These are phyloP conservation scores for Oncorhynchus masou DNA, from an alignment of 2,113 vertebrate genomes.

Conservation along the genomic window DNA sequence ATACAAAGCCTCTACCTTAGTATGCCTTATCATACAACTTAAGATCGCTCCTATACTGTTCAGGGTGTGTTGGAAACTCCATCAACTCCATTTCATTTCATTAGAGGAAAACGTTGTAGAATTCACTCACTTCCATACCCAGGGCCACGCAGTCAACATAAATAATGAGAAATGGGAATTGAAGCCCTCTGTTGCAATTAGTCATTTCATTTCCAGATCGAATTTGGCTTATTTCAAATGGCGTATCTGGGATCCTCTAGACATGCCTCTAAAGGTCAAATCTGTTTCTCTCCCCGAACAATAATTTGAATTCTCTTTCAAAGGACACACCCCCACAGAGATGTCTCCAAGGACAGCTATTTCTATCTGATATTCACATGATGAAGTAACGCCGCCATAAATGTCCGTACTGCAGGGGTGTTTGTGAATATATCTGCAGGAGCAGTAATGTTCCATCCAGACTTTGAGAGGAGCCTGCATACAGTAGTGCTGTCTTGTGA, in stretches of 20 bases:
- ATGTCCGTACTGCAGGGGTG: neutral
- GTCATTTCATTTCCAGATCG: conserved; percentile 66
- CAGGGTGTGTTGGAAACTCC: conserved; percentile 6
- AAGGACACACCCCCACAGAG: neutral
- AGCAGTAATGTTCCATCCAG: conserved; percentile 11
- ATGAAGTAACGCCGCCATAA: conserved; percentile 4
- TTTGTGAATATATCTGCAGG: neutral
- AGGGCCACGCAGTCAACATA: conserved; percentile 59
- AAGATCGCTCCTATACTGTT: too few species aligned
- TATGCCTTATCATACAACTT: conserved; percentile 18
- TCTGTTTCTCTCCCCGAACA: conserved; percentile 14
- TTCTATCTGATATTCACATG: conserved; percentile 13
- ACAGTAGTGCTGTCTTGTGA: conserved; percentile 23
- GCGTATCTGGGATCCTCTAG: conserved; percentile 52
- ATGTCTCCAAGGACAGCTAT: neutral
- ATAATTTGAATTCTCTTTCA: neutral
- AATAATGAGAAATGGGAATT: conserved; percentile 73
- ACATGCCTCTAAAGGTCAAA: conserved; percentile 60
- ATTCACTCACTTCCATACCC: conserved; percentile 54
- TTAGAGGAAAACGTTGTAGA: neutral
- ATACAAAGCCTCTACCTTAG: neutral
- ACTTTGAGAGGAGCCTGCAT: conserved; percentile 33
- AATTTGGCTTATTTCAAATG: conserved; percentile 63
- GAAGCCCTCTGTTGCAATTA: conserved; percentile 68
- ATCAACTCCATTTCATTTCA: neutral